Evolutionary conservation across 1,140 invertebrate genomes (phyloP).

Genomic region (Macrotrachela quadricornifera): DNA sequence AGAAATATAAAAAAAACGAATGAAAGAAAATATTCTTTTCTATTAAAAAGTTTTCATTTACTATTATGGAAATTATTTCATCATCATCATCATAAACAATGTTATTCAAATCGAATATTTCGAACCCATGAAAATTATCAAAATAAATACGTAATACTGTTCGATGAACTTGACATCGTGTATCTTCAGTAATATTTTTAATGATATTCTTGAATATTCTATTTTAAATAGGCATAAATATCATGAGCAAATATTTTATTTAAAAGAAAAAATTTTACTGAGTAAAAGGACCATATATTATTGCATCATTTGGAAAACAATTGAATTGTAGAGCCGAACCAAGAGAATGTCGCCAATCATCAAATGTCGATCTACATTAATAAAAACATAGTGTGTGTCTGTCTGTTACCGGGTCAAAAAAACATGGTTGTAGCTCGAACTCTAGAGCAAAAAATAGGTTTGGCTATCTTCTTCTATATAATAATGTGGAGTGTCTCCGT

Average conservation of each 20-base stretch:
- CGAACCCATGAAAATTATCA: slow-evolving; percentile 49
- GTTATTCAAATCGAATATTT: slow-evolving; percentile 47
- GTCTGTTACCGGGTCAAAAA: no score
- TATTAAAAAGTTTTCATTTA: slow-evolving; percentile 25
- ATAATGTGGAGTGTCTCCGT: no score
- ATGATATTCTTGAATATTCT: slow-evolving; percentile 28
- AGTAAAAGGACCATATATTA: slow-evolving; percentile 35
- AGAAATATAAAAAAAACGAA: slow-evolving; percentile 10
- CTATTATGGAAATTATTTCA: slow-evolving; percentile 53
- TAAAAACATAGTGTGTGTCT: no score
- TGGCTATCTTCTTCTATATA: no score
- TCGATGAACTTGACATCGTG: slow-evolving; percentile 51
- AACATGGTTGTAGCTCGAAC: no score
- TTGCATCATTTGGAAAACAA: slow-evolving; percentile 49
- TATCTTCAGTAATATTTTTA: slow-evolving; percentile 39
- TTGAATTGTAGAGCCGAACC: slow-evolving; percentile 56
- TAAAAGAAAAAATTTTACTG: slow-evolving; percentile 17
- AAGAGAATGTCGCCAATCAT: slow-evolving; percentile 44
- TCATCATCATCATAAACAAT: slow-evolving; percentile 48
- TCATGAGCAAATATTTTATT: not conserved
- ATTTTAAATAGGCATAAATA: not conserved
- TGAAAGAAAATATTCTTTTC: no score
- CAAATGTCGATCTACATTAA: no score
- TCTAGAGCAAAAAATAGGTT: no score
- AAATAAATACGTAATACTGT: slow-evolving; percentile 50